phyloP scores from a whole-genome alignment of 2,888 invertebrate species.

The Slavum lentiscoides region DNA sequence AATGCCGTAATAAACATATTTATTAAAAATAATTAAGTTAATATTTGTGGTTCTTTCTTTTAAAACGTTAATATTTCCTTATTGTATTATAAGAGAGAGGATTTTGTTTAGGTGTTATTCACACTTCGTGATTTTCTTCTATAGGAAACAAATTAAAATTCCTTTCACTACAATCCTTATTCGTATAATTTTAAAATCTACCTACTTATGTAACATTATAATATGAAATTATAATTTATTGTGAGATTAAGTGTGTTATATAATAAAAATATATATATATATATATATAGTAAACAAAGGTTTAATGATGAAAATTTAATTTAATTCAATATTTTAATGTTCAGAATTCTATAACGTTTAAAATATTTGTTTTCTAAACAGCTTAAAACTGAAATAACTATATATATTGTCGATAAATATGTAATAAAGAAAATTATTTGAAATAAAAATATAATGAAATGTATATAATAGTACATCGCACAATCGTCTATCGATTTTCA shows the following conservation, averaged over 20 bases:
- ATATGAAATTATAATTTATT: not conserved
- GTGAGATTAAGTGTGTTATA: not conserved
- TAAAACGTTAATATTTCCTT: not conserved
- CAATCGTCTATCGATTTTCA: too few relatives aligned
- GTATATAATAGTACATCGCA: too few relatives aligned
- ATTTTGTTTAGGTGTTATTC: not conserved
- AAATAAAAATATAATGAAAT: too few relatives aligned
- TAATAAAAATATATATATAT: not conserved
- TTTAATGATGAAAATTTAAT: not conserved
- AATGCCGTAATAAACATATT: not conserved
- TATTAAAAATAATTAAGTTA: not conserved
- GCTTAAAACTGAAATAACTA: too few relatives aligned
- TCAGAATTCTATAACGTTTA: too few relatives aligned
- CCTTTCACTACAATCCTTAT: slow-evolving; percentile 18
- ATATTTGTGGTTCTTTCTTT: not conserved
- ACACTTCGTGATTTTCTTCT: not conserved
- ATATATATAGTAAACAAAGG: not conserved
- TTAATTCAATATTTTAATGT: not conserved
- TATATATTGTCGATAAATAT: too few relatives aligned
- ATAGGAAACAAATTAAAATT: slow-evolving; percentile 16
- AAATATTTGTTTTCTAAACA: too few relatives aligned
- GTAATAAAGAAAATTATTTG: too few relatives aligned
- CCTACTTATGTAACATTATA: not conserved
- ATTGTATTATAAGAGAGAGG: slow-evolving; percentile 4
- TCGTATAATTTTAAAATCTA: not conserved